These are phyloP conservation scores for Psettodes erumei DNA, from an alignment of 2,113 vertebrate species.

Conservation along the genomic window DNA sequence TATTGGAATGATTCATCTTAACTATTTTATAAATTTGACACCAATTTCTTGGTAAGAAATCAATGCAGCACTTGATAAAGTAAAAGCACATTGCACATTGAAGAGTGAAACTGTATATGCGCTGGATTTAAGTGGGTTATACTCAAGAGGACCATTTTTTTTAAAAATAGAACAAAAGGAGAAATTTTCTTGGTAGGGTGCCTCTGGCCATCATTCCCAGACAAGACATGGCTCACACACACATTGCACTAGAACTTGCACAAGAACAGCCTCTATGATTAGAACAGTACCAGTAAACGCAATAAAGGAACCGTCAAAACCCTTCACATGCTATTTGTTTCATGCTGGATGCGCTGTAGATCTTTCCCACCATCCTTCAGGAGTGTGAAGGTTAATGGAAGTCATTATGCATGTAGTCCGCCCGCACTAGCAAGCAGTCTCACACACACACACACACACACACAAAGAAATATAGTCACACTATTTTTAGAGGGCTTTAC, in stretches of 20 bases:
- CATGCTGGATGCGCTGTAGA: constrained; percentile 43
- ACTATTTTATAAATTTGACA: background rate
- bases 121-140: constrained; percentile 21
- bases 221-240: constrained; percentile 24
- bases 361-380: constrained; percentile 49
- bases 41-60: background rate
- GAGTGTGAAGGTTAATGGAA: constrained; percentile 77
- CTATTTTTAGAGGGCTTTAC: constrained; percentile 76
- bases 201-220: constrained; percentile 12
- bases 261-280: background rate
- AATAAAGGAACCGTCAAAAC: background rate
- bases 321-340: constrained; percentile 10
- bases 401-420: constrained; percentile 74
- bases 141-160: background rate
- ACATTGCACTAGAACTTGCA: constrained; percentile 11
- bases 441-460: constrained; percentile 17
- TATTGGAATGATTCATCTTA: background rate
- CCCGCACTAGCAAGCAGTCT: constrained; percentile 39
- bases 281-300: background rate
- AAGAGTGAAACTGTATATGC: background rate
- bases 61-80: background rate
- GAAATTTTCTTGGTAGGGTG: constrained; percentile 5
- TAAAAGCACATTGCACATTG: background rate
- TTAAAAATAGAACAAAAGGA: constrained; percentile 23
- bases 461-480: constrained; percentile 66